Evolutionary conservation across 2,888 invertebrate genomes (phyloP).

Genomic region (Orthosia gracilis): DNA sequence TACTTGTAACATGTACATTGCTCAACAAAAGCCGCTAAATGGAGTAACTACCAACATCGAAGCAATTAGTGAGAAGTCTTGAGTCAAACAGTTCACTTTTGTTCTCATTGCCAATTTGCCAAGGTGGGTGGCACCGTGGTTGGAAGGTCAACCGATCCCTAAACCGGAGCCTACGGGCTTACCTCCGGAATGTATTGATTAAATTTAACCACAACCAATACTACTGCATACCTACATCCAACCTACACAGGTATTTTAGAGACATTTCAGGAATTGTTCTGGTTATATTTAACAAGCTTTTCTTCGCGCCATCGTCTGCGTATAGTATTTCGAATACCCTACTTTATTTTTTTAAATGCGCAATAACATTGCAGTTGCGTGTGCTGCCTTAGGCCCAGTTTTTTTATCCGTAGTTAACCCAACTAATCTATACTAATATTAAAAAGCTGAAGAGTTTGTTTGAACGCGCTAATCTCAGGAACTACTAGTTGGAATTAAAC

Average conservation of each 20-base stretch:
- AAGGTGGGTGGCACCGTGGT: conserved; percentile 4
- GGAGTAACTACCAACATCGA: neutral
- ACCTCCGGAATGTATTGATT: conserved; percentile 54
- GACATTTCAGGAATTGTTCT: conserved; percentile 21
- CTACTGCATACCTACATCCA: neutral
- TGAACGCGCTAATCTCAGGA: too few relatives aligned
- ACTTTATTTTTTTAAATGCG: too few relatives aligned
- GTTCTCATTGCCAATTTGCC: conserved; percentile 5
- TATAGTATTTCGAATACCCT: too few relatives aligned
- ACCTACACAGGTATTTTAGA: conserved; percentile 2
- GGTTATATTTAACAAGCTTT: neutral
- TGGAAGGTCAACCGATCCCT: conserved; percentile 35
- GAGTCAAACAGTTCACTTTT: conserved; percentile 16
- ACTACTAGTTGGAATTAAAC: too few relatives aligned
- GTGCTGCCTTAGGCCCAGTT: too few relatives aligned
- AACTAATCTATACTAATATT: too few relatives aligned
- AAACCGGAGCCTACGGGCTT: conserved; percentile 2
- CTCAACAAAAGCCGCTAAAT: conserved; percentile 14
- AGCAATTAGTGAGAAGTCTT: conserved; percentile 25
- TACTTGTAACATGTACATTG: neutral
- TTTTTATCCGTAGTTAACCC: too few relatives aligned
- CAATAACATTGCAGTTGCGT: too few relatives aligned
- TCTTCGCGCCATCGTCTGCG: too few relatives aligned
- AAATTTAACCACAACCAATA: conserved; percentile 23
- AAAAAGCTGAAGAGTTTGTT: too few relatives aligned